phyloP scores from a whole-genome alignment of 2,113 vertebrate species.

The Furnarius figulus region DNA sequence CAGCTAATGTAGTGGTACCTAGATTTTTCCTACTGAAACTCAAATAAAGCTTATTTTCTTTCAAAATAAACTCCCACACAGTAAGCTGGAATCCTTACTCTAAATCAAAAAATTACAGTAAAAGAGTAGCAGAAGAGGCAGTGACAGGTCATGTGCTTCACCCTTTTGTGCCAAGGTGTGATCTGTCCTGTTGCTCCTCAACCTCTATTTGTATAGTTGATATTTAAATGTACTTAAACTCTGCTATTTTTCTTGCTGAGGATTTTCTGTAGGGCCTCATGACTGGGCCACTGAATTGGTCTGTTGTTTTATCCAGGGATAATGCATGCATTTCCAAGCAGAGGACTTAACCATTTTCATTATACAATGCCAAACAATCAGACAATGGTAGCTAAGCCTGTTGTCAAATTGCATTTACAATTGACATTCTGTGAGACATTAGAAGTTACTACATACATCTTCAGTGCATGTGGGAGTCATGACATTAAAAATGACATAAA shows the following conservation, averaged over 20 bases:
- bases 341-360: background rate
- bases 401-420: slow-evolving; percentile 17
- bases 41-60: background rate
- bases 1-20: background rate
- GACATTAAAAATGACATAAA: slow-evolving; percentile 66
- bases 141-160: background rate
- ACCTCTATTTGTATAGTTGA: background rate
- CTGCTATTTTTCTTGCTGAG: background rate
- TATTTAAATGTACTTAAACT: background rate
- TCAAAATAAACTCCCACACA: background rate
- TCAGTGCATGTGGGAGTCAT: slow-evolving; percentile 40
- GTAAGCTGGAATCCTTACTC: background rate
- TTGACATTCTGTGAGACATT: slow-evolving; percentile 29
- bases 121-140: background rate
- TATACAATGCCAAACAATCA: slow-evolving; percentile 40
- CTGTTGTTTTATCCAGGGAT: background rate
- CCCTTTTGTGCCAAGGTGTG: background rate
- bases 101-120: background rate
- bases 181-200: background rate
- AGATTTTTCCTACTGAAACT: background rate
- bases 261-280: background rate
- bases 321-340: background rate
- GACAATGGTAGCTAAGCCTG: slow-evolving; percentile 24
- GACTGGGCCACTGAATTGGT: background rate
- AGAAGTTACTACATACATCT: slow-evolving; percentile 41